A percentile compares a stretch with the other conserved stretches of the same genome.
Conservation (phyloP, 1,140 invertebrate species). For the Antheraea pernyi region DNA sequence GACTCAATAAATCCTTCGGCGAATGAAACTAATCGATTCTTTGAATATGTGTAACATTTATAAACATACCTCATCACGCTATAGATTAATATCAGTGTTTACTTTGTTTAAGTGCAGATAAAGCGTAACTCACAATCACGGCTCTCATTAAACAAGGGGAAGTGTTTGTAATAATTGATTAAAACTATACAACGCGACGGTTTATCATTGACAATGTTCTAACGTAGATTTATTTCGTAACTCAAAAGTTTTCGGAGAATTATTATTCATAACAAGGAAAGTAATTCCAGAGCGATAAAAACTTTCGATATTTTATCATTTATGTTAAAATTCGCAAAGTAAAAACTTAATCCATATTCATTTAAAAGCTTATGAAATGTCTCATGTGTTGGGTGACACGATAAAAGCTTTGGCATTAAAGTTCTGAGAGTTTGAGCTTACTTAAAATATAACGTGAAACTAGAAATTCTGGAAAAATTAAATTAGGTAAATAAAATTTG, state of each 20-base stretch:
- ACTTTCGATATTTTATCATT: no score
- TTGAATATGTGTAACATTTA: constrained; percentile 1
- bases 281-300: no score
- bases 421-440: background rate
- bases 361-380: constrained; percentile 8
- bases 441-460: background rate
- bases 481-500: constrained; percentile 3
- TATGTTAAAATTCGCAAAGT: no score
- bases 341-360: background rate
- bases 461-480: constrained; percentile 4
- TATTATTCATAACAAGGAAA: background rate
- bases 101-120: constrained; percentile 30
- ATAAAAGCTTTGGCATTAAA: constrained; percentile 9
- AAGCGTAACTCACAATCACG: constrained; percentile 27
- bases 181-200: constrained; percentile 33
- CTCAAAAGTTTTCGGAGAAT: background rate
- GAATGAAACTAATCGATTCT: background rate
- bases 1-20: no score
- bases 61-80: constrained; percentile 9
- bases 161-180: constrained; percentile 49
- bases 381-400: background rate
- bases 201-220: constrained; percentile 24
- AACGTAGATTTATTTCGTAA: background rate
- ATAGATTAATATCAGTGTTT: constrained; percentile 17
- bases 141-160: constrained; percentile 35